Evolutionary conservation across 2,113 vertebrate species (phyloP).

Genomic region (Indri indri): DNA sequence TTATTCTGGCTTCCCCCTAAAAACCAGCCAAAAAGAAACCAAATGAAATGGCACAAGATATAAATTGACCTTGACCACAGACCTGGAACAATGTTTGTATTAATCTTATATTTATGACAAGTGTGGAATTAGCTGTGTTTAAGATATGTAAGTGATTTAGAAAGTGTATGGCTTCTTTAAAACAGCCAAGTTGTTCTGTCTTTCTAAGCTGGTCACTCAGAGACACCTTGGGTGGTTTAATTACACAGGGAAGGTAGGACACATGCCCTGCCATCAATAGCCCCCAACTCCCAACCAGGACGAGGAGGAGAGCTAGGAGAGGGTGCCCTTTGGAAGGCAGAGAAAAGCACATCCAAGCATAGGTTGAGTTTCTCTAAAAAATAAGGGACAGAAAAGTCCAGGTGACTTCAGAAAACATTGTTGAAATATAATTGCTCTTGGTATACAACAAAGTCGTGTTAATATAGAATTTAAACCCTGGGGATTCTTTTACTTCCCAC

Average conservation of each 20-base stretch:
- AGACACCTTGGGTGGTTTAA: background rate
- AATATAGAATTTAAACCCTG: background rate
- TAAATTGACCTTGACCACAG: background rate
- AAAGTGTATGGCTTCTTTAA: background rate
- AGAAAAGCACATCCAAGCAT: background rate
- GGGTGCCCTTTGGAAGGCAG: background rate
- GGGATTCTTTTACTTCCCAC: background rate
- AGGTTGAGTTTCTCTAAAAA: background rate
- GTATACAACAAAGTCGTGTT: background rate
- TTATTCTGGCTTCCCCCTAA: background rate
- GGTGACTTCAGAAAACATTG: background rate
- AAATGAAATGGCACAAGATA: background rate
- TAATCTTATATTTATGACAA: background rate
- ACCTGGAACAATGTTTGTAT: background rate
- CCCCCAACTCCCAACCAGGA: background rate
- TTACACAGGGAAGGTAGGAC: background rate
- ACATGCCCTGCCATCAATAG: background rate
- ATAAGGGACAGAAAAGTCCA: rapidly evolving
- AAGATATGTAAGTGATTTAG: background rate
- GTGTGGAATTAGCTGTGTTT: background rate
- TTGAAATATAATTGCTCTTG: background rate
- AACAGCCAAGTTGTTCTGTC: background rate
- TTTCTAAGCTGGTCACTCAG: background rate
- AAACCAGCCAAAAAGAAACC: background rate
- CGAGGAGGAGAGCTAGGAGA: background rate